Evolutionary conservation across 1,140 invertebrate genomes (phyloP), one percentile per base, ranked within the genome.

Genomic region (Chrysoperla carnea): DNA sequence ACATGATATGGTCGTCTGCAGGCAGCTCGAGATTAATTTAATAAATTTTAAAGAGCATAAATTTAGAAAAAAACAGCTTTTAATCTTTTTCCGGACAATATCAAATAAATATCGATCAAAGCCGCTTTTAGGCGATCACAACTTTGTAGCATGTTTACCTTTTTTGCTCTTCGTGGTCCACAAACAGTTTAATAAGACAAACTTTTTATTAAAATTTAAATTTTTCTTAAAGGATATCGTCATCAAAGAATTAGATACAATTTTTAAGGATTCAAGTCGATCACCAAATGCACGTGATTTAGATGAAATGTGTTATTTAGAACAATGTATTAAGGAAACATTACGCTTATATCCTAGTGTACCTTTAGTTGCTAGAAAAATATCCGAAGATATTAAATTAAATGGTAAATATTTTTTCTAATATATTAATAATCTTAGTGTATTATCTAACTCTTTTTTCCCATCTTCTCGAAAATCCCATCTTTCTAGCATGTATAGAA

Each of bases 331-430:
- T 37, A 84, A 77, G 50, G 75, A 78, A 53, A 60, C 71, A 0
- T 48, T 78, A n/a, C 60, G 76, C 37, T 50, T 80, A 2, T 78
- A 69, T 52, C 81, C 81, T 8, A 76, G 75, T 44, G 76, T 83
- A 4, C 79, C 79, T 0, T 46, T 76, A 1, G 67, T 81, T 39
- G 68, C 65, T 1, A 61, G 81, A 43, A 63, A 60, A 40, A 48
- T 74, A 15, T 63, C 63, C 0, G 65, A 76, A 52, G 74, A 80
- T 41, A 57, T 73, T 6, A 59, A 51, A 44, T 44, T 73, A 27
- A 60, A 62, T 52, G 17, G 17, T 23, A 23, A 23, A 23, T 23
- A 23, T 37, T 8, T 8, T n/a, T 23, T 43, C 11, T 36, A 13
- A 9, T 36, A 28, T n/a, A 43, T 27, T 31, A 29, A 6, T 29